phyloP scores from a whole-genome alignment of 2,888 invertebrate species.

The Limnephilus marmoratus region DNA sequence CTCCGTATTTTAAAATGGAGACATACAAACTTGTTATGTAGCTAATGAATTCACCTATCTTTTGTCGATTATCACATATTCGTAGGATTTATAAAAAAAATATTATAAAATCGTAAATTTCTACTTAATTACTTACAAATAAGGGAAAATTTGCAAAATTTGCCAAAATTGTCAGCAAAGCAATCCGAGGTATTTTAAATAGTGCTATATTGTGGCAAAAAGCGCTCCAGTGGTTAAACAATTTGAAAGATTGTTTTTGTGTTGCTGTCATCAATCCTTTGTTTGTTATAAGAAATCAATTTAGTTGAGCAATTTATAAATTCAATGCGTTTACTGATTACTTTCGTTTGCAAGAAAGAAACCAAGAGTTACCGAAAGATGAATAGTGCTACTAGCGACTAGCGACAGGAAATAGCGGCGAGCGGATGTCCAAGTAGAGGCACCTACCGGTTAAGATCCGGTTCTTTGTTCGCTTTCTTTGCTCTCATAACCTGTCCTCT shows the following conservation, averaged over 20 bases:
- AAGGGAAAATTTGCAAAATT: too few relatives aligned
- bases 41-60: too few relatives aligned
- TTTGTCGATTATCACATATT: too few relatives aligned
- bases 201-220: too few relatives aligned
- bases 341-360: neutral
- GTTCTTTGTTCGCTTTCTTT: constrained; percentile 47
- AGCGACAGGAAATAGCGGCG: neutral
- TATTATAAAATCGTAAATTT: too few relatives aligned
- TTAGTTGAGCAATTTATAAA: neutral
- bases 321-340: neutral
- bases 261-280: neutral
- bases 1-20: too few relatives aligned
- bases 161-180: too few relatives aligned
- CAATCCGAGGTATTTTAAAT: too few relatives aligned
- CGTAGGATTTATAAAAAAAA: too few relatives aligned
- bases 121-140: too few relatives aligned
- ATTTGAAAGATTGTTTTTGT: neutral
- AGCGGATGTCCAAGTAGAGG: constrained; percentile 31
- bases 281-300: neutral
- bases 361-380: neutral
- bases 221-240: neutral
- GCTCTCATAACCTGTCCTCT: constrained; percentile 42
- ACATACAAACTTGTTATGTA: too few relatives aligned
- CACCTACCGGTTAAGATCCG: neutral
- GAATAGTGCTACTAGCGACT: neutral